A percentile compares a stretch with the other conserved stretches of the same genome.
phyloP scores from a whole-genome alignment of 1,140 invertebrate species.

The Theocolax elegans region DNA sequence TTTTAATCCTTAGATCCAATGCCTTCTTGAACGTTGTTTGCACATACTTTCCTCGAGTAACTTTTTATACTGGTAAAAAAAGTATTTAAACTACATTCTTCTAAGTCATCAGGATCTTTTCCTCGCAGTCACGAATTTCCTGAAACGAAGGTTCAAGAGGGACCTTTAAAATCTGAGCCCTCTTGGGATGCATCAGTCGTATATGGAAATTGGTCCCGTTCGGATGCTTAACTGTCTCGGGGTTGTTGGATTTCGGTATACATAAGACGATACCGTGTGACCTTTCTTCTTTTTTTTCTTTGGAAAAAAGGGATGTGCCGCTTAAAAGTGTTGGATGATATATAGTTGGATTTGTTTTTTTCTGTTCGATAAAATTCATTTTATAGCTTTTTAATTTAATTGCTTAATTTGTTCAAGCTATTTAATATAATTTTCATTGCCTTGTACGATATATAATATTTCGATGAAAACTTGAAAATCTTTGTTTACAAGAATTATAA shows the following conservation, averaged over 20 bases:
- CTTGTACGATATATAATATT: too few relatives aligned
- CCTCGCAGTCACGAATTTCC: neutral
- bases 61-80: too few relatives aligned
- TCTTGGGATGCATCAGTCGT: neutral
- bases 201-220: conserved; percentile 14
- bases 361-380: neutral
- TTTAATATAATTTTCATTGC: conserved; percentile 1
- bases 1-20: conserved; percentile 1
- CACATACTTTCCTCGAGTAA: neutral
- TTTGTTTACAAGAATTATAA: too few relatives aligned
- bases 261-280: neutral
- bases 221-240: conserved; percentile 12
- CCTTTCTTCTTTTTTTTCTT: neutral
- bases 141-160: neutral
- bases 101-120: neutral
- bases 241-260: conserved; percentile 5
- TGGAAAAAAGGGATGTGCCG: neutral
- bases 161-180: conserved; percentile 14
- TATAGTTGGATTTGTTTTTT: neutral
- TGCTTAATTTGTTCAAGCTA: conserved; percentile 15
- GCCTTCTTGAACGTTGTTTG: neutral
- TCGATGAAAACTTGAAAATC: too few relatives aligned
- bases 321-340: conserved; percentile 2
- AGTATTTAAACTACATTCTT: neutral
- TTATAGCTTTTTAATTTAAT: conserved; percentile 13